Percentiles rank a stretch among this genome's conserved stretches.
Evolutionary conservation across 37 sponge, comb jelly and placozoan genomes (phyloP).

Genomic region (Corticium candelabrum): DNA sequence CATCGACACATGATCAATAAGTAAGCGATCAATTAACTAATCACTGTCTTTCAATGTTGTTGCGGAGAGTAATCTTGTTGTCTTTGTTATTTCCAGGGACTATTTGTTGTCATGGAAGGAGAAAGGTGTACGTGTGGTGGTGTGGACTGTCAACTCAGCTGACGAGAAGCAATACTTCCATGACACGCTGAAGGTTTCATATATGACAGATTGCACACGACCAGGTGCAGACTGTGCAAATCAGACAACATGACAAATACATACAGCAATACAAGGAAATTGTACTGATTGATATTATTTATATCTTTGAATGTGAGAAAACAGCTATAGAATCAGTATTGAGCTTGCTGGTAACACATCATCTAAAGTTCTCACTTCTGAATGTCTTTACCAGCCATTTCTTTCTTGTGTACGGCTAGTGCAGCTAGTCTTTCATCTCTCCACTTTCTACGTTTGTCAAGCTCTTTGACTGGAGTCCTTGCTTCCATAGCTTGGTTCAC

Average conservation of each 20-base stretch:
- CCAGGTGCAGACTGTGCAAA: no score
- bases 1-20: no score
- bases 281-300: no score
- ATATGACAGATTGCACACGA: not conserved
- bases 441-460: slow-evolving; percentile 65
- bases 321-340: no score
- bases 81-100: not conserved
- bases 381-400: slow-evolving; percentile 17
- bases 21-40: no score
- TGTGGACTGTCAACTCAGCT: not conserved
- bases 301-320: no score
- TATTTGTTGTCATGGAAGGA: not conserved
- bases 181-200: not conserved
- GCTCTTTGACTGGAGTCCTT: slow-evolving; percentile 50
- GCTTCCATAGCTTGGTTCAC: slow-evolving; percentile 42
- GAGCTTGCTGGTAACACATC: no score
- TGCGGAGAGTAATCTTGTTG: no score
- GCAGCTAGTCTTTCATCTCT: slow-evolving; percentile 60
- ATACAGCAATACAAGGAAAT: no score
- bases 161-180: not conserved
- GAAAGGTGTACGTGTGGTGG: not conserved
- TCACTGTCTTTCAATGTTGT: no score
- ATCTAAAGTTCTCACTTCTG: not conserved
- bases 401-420: slow-evolving; percentile 36
- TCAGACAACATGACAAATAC: no score